Conservation (phyloP, 2,888 invertebrate genomes). For the Malthinus flaveolus region DNA sequence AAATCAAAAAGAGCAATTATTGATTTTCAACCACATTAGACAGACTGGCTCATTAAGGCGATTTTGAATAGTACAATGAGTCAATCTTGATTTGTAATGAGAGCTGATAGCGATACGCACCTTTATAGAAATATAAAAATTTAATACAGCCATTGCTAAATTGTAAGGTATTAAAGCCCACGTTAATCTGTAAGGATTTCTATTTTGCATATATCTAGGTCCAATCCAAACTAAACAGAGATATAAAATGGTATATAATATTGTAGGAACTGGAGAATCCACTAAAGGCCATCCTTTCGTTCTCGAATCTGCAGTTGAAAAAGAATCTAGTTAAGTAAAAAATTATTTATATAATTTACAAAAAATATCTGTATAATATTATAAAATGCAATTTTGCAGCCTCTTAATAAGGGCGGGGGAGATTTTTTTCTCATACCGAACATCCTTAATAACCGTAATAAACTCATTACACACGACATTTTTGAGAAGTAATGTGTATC, state of each 20-base stretch:
- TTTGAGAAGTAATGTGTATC: too few relatives aligned
- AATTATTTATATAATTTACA: neutral
- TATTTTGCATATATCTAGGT: conserved; percentile 78
- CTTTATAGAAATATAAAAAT: conserved; percentile 82
- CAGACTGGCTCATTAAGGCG: too few relatives aligned
- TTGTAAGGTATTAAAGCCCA: conserved; percentile 83
- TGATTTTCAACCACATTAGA: too few relatives aligned
- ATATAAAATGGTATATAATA: conserved; percentile 71
- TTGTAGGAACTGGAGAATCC: conserved; percentile 76
- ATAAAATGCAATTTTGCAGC: too few relatives aligned
- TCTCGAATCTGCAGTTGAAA: conserved; percentile 66
- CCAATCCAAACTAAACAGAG: conserved; percentile 78
- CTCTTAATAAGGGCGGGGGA: conserved; percentile 5
- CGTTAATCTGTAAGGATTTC: conserved; percentile 74
- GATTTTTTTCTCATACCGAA: too few relatives aligned
- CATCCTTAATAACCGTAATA: too few relatives aligned
- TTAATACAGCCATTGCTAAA: conserved; percentile 78
- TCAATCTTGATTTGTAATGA: too few relatives aligned
- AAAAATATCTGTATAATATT: too few relatives aligned
- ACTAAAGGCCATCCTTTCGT: conserved; percentile 86
- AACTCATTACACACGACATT: too few relatives aligned
- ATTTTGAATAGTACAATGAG: too few relatives aligned
- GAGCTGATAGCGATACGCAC: conserved; percentile 48
- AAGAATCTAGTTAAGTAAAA: conserved; percentile 8
- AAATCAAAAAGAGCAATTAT: conserved; percentile 11